These are phyloP conservation scores for Herpetotheres cachinnans DNA, from an alignment of 2,113 vertebrate species.

Conservation along the genomic window DNA sequence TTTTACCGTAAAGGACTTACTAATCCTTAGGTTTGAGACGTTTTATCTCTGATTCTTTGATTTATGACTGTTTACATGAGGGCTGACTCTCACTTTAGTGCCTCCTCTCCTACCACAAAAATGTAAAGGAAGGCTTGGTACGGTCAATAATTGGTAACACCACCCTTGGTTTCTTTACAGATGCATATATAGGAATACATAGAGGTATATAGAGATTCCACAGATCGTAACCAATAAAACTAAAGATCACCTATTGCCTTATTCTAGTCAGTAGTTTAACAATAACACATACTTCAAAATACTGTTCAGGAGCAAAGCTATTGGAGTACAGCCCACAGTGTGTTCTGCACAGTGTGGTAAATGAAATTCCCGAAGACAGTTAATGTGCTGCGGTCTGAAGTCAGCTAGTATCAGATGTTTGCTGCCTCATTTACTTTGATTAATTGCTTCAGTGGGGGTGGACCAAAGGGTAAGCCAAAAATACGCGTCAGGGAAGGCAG, in stretches of 20 bases:
- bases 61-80: background rate
- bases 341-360: background rate
- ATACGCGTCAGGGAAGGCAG: background rate
- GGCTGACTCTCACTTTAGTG: background rate
- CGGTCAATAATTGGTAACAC: background rate
- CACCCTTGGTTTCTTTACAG: background rate
- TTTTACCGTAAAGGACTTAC: background rate
- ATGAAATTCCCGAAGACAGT: background rate
- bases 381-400: background rate
- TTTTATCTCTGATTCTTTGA: background rate
- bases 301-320: background rate
- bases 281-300: background rate
- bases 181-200: background rate
- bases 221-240: background rate
- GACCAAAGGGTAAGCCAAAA: conserved; percentile 24
- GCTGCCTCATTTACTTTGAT: conserved; percentile 59
- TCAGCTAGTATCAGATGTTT: conserved; percentile 12
- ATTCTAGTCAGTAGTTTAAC: background rate
- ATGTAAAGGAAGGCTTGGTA: background rate
- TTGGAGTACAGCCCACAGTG: background rate
- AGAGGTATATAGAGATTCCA: background rate
- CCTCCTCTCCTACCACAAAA: background rate
- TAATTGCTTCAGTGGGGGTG: background rate
- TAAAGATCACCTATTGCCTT: background rate
- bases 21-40: background rate